phyloP scores from a whole-genome alignment of 1,140 invertebrate species.

The Drosophila pseudoobscura region DNA sequence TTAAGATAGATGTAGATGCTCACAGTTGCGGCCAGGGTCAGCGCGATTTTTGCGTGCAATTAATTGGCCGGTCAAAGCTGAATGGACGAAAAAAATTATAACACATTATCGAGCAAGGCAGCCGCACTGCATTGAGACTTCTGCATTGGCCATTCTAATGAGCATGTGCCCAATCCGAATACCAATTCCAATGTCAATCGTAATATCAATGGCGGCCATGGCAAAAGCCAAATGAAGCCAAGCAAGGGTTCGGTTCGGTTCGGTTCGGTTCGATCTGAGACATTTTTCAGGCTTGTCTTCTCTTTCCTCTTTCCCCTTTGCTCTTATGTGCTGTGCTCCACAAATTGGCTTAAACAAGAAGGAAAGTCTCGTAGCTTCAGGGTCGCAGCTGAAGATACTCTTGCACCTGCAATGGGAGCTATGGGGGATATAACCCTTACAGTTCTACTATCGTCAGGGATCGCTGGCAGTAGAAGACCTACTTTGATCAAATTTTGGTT shows the following conservation, averaged over 20 bases:
- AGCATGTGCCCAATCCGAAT: conserved; percentile 8
- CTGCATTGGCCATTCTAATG: conserved; percentile 46
- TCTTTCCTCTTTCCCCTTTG: conserved; percentile 19
- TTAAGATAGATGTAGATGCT: not conserved
- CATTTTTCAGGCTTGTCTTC: conserved; percentile 39
- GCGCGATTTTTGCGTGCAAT: conserved; percentile 65
- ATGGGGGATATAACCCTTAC: too few species aligned
- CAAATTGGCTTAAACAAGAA: conserved; percentile 57
- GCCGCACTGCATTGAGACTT: conserved; percentile 20
- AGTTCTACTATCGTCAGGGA: too few species aligned
- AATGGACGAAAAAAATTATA: conserved; percentile 49
- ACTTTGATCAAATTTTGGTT: too few species aligned
- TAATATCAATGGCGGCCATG: not conserved
- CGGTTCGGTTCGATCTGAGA: conserved; percentile 7
- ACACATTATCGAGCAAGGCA: conserved; percentile 40
- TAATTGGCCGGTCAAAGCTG: conserved; percentile 55
- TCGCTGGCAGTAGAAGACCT: too few species aligned
- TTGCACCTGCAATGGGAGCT: too few species aligned
- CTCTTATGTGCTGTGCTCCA: conserved; percentile 16
- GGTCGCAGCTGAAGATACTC: too few species aligned
- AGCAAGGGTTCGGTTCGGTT: conserved; percentile 10
- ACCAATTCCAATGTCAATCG: not conserved
- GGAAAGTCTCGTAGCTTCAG: too few species aligned
- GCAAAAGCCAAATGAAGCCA: conserved; percentile 39
- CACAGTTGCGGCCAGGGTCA: conserved; percentile 57